A percentile compares a stretch with the other conserved stretches of the same genome.
phyloP scores from a whole-genome alignment of 2,888 invertebrate genomes.

The Unio delphinus region DNA sequence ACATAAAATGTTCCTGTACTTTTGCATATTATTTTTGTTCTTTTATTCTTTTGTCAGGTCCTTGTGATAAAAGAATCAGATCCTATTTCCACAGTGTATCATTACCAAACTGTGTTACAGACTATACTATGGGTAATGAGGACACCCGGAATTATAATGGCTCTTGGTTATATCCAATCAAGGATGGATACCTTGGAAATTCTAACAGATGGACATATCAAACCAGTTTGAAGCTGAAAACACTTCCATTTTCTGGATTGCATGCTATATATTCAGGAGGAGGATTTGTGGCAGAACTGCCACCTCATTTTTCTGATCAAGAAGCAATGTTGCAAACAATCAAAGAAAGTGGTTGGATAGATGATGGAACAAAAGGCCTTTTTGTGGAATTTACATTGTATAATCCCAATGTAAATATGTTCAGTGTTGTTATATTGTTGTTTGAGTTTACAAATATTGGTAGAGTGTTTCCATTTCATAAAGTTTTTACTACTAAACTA shows the following conservation, averaged over 20 bases:
- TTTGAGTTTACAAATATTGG: conserved; percentile 43
- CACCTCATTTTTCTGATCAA: neutral
- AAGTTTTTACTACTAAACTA: conserved; percentile 37
- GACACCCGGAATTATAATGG: conserved; percentile 25
- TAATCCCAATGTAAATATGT: conserved; percentile 46
- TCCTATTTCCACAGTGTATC: conserved; percentile 9
- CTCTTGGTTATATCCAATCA: conserved; percentile 21
- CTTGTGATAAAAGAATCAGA: conserved; percentile 9
- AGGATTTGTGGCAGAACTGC: conserved; percentile 40
- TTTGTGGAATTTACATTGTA: conserved; percentile 46
- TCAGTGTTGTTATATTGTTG: conserved; percentile 34
- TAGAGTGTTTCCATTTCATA: conserved; percentile 24
- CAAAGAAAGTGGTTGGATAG: conserved; percentile 30
- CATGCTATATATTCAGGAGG: conserved; percentile 46
- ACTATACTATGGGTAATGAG: conserved; percentile 23
- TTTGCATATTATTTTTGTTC: too few relatives aligned
- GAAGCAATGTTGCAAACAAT: conserved; percentile 6
- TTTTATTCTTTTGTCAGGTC: neutral
- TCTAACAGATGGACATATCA: conserved; percentile 30
- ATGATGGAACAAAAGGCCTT: conserved; percentile 36
- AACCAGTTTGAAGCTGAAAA: conserved; percentile 27
- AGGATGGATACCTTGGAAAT: neutral
- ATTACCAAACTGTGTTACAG: conserved; percentile 14
- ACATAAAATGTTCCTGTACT: too few relatives aligned
- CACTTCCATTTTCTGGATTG: conserved; percentile 33